phyloP scores from a whole-genome alignment of 2,113 vertebrate genomes.

The Pipra filicauda region DNA sequence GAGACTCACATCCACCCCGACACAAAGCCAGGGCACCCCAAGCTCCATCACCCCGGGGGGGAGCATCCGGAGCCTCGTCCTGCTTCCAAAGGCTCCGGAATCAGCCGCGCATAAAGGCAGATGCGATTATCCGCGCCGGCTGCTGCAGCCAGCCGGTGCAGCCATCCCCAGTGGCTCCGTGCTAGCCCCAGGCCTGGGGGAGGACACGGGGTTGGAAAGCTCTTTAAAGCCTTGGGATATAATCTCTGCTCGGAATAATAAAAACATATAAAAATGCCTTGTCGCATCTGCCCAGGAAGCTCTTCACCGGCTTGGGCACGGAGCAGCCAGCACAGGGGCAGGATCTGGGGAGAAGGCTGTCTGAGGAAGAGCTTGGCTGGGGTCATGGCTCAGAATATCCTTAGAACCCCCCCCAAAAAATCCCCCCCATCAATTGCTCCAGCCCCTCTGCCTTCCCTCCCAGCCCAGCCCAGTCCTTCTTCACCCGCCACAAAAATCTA shows the following conservation, averaged over 20 bases:
- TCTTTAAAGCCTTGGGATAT: slow-evolving; percentile 15
- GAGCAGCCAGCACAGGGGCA: not conserved
- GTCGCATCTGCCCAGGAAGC: not conserved
- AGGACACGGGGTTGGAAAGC: not conserved
- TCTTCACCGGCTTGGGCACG: accelerated
- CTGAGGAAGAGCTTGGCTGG: not conserved
- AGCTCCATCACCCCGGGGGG: accelerated
- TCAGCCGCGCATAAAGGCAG: not conserved
- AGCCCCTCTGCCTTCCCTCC: not conserved
- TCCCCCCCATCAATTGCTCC: not conserved
- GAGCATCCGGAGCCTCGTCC: accelerated
- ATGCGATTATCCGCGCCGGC: not conserved
- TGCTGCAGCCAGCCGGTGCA: not conserved
- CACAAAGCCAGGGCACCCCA: not conserved
- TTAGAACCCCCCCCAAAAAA: not conserved
- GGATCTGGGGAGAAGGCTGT: not conserved
- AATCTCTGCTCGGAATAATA: not conserved
- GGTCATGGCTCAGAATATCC: accelerated
- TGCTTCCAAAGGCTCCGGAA: not conserved
- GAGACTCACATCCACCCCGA: accelerated
- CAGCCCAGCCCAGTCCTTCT: not conserved
- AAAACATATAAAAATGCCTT: not conserved
- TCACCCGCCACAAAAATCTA: not conserved
- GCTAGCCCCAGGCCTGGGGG: not conserved
- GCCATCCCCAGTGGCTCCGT: not conserved